Conservation (phyloP, 2,797 vertebrate species). For the Podarcis lilfordi region DNA sequence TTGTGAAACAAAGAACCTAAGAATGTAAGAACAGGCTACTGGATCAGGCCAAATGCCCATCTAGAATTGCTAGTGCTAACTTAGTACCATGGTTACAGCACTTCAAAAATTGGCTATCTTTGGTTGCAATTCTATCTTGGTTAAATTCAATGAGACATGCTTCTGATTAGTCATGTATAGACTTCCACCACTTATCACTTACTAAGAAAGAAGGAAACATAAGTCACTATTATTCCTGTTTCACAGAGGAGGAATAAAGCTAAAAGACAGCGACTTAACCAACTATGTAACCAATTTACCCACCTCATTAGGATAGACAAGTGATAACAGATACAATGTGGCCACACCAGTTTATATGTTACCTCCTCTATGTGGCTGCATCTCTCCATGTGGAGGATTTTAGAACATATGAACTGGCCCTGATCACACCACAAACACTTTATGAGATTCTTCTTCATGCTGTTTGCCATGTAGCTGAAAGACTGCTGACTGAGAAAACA, state of each 20-base stretch:
- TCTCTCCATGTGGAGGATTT: not conserved
- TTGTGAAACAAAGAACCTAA: not conserved
- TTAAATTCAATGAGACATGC: too few relatives aligned
- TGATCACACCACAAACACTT: not conserved
- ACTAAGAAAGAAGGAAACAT: not conserved
- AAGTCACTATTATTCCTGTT: not conserved
- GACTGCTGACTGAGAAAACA: not conserved
- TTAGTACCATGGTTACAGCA: not conserved
- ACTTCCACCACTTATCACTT: not conserved
- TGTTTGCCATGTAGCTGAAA: not conserved
- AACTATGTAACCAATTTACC: not conserved
- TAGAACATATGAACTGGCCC: not conserved
- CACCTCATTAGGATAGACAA: not conserved
- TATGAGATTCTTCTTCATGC: not conserved
- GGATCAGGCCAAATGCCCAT: too few relatives aligned
- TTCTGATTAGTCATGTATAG: too few relatives aligned
- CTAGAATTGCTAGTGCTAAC: not conserved
- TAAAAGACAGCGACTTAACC: not conserved
- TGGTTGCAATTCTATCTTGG: not conserved
- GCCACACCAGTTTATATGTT: not conserved
- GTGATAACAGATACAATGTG: not conserved
- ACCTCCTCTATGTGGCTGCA: not conserved
- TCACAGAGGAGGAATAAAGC: not conserved
- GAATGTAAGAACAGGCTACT: too few relatives aligned
- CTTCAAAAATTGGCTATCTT: not conserved